These are phyloP conservation scores for Drosophila ficusphila DNA, from an alignment of 1,140 invertebrate species.

Conservation along the genomic window DNA sequence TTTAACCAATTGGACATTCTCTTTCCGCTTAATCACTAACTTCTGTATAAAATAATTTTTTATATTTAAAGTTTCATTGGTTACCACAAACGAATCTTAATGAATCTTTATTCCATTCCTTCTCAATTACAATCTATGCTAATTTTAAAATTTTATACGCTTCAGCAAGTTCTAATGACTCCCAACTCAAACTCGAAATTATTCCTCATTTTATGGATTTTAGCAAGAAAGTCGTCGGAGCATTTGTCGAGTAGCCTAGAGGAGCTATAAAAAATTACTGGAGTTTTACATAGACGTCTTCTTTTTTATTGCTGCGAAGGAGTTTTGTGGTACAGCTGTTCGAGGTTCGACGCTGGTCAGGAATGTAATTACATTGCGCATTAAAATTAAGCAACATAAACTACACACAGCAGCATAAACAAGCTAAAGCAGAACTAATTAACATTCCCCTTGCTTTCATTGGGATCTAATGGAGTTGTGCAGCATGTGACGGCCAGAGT, in stretches of 20 bases:
- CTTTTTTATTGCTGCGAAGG: constrained; percentile 7
- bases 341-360: constrained; percentile 10
- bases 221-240: constrained; percentile 11
- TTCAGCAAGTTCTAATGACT: constrained; percentile 19
- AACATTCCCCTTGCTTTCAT: constrained; percentile 14
- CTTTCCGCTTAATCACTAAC: neutral
- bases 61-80: neutral
- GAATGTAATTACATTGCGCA: constrained; percentile 34
- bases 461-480: constrained; percentile 9
- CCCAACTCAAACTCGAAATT: neutral
- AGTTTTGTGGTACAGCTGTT: constrained; percentile 9
- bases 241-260: neutral
- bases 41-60: neutral
- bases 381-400: constrained; percentile 48
- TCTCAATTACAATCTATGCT: constrained; percentile 16
- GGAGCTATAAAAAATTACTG: constrained; percentile 13
- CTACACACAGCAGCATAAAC: constrained; percentile 30
- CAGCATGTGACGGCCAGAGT: neutral
- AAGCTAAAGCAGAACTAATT: constrained; percentile 37
- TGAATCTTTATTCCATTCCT: neutral
- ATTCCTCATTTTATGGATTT: constrained; percentile 20
- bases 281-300: neutral
- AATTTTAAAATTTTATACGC: constrained; percentile 17
- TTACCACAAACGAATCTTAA: constrained; percentile 10
- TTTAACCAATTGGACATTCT: neutral